Conservation (phyloP, 2,797 vertebrate species). For the Peromyscus aztecus region DNA sequence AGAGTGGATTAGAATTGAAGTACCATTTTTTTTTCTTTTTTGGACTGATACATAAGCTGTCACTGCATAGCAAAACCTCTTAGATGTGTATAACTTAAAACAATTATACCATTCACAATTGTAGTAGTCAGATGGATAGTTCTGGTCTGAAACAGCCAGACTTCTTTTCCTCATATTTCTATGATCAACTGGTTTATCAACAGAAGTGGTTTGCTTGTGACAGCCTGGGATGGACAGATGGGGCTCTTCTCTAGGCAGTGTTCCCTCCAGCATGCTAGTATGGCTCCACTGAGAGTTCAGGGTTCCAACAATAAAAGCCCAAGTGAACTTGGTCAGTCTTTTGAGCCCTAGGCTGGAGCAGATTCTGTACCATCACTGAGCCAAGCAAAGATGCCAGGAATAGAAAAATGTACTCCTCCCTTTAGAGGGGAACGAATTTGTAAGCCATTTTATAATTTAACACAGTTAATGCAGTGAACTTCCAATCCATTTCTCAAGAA, state of each 20-base stretch:
- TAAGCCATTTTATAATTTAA: background rate
- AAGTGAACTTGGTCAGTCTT: background rate
- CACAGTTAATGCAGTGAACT: background rate
- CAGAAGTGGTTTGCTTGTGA: background rate
- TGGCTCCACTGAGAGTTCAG: background rate
- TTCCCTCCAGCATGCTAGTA: background rate
- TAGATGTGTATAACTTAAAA: background rate
- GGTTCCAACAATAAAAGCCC: background rate
- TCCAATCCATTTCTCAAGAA: background rate
- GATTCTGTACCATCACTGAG: background rate
- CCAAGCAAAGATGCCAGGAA: background rate
- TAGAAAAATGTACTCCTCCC: background rate
- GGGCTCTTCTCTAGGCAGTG: background rate
- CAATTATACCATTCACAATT: background rate
- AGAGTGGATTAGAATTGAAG: background rate
- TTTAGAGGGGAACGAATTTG: background rate
- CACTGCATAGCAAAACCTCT: background rate
- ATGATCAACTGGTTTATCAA: background rate
- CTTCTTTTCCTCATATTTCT: background rate
- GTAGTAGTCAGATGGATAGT: background rate
- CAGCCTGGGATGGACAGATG: background rate
- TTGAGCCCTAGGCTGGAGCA: background rate
- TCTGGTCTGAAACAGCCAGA: background rate
- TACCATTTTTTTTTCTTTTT: too few species aligned
- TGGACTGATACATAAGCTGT: background rate